Percentiles rank a stretch among this genome's conserved stretches.
These are phyloP conservation scores for Acrobasis suavella DNA, from an alignment of 2,888 invertebrate genomes.

Conservation along the genomic window DNA sequence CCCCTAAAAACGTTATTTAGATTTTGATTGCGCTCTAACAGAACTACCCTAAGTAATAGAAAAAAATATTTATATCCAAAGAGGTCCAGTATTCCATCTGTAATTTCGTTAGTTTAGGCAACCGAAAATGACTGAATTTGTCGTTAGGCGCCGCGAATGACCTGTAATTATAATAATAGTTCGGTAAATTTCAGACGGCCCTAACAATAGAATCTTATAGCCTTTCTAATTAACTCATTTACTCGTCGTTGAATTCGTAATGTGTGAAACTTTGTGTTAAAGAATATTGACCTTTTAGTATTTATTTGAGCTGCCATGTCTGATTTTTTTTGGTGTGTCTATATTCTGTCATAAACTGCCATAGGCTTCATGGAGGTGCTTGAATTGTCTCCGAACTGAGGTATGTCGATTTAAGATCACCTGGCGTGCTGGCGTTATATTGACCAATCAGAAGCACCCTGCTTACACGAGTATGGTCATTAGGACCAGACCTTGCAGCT, in stretches of 20 bases:
- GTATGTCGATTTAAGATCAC: no score
- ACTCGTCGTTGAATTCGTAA: not conserved
- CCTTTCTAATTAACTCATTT: not conserved
- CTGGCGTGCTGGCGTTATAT: no score
- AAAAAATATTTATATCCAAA: no score
- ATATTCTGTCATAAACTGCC: not conserved
- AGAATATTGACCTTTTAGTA: not conserved
- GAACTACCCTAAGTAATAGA: no score
- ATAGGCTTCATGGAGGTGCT: no score
- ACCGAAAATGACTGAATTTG: not conserved
- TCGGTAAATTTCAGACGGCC: not conserved
- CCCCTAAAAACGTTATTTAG: no score
- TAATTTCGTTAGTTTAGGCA: not conserved
- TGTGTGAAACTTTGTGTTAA: not conserved
- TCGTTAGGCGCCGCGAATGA: not conserved
- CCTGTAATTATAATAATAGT: constrained; percentile 5
- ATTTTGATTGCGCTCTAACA: no score
- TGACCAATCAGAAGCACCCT: no score
- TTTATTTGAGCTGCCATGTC: not conserved
- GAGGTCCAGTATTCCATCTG: not conserved
- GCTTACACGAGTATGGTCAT: no score
- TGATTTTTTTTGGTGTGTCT: not conserved
- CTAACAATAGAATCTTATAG: constrained; percentile 1
- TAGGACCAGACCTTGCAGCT: no score
- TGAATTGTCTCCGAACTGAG: no score